These are phyloP conservation scores for Ibidorhyncha struthersii DNA, from an alignment of 2,113 vertebrate genomes.

Conservation along the genomic window DNA sequence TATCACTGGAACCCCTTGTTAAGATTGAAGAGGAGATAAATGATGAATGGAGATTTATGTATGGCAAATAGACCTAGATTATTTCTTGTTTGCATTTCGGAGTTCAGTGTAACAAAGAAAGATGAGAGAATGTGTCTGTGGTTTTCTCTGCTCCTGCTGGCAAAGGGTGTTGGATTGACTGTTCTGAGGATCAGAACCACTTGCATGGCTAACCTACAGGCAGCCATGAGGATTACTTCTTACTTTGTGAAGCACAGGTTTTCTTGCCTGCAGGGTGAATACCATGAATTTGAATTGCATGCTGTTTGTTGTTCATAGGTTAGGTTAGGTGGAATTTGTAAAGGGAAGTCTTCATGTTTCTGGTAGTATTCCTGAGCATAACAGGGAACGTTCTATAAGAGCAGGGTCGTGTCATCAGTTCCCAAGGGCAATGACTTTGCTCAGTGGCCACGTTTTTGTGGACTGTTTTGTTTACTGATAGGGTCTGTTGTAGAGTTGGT, in stretches of 20 bases:
- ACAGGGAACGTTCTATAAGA: neutral
- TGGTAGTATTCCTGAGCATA: fast-evolving
- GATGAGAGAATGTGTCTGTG: neutral
- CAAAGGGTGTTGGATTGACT: neutral
- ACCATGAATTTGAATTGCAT: neutral
- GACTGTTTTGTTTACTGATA: neutral
- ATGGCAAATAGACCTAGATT: neutral
- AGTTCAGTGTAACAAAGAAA: neutral
- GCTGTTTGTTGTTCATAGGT: neutral
- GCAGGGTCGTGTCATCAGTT: neutral
- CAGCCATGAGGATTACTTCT: neutral
- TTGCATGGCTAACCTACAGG: neutral
- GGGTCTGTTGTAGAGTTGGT: too few relatives aligned
- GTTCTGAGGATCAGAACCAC: neutral
- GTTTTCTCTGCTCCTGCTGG: neutral
- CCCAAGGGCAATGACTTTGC: neutral
- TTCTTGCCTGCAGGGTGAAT: neutral
- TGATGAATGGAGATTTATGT: neutral
- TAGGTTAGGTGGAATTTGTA: neutral
- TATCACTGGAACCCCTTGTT: neutral
- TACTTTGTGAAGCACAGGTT: neutral
- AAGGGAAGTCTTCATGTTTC: neutral
- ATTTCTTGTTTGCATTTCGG: neutral
- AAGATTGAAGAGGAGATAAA: neutral
- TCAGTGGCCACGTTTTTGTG: neutral